Evolutionary conservation across 2,797 vertebrate species (phyloP).

Genomic region (Cyclopterus lumpus): DNA sequence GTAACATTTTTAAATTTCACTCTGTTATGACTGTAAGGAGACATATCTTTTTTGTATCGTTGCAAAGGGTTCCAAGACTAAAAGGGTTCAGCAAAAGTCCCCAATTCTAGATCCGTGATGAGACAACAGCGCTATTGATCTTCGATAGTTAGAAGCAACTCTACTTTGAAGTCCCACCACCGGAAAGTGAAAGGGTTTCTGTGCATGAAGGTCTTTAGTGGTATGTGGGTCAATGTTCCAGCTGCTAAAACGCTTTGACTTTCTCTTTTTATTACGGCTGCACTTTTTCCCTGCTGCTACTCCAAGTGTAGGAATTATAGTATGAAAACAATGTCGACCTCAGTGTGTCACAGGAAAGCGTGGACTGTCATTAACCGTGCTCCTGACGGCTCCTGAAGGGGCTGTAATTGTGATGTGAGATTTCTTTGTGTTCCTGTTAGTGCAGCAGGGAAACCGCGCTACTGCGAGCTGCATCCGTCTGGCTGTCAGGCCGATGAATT

Average conservation of each 20-base stretch:
- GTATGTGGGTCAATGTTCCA: slow-evolving; percentile 49
- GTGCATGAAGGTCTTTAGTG: slow-evolving; percentile 25
- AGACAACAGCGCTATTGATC: slow-evolving; percentile 10
- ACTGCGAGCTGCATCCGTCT: slow-evolving; percentile 32
- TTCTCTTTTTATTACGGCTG: slow-evolving; percentile 34
- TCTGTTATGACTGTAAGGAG: neutral
- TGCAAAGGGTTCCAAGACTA: neutral
- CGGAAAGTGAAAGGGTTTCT: slow-evolving; percentile 23
- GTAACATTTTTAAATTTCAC: neutral
- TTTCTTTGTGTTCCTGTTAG: slow-evolving; percentile 36
- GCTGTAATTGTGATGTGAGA: slow-evolving; percentile 47
- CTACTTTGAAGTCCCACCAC: slow-evolving; percentile 23
- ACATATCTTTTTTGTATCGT: neutral
- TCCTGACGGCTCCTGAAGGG: slow-evolving; percentile 50
- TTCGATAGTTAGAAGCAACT: neutral
- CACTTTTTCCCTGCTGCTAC: slow-evolving; percentile 33
- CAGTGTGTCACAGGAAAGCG: slow-evolving; percentile 38
- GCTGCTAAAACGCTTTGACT: slow-evolving; percentile 52
- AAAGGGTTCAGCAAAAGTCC: neutral
- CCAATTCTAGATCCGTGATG: slow-evolving; percentile 6
- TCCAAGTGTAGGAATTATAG: slow-evolving; percentile 37
- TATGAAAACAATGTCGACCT: slow-evolving; percentile 55
- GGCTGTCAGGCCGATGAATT: slow-evolving; percentile 5
- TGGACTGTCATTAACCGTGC: slow-evolving; percentile 41
- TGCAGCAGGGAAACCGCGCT: slow-evolving; percentile 26